Evolutionary conservation across 2,888 invertebrate species (phyloP), one percentile per base, ranked within the genome.

Genomic region (Hydrotaea diabolus): DNA sequence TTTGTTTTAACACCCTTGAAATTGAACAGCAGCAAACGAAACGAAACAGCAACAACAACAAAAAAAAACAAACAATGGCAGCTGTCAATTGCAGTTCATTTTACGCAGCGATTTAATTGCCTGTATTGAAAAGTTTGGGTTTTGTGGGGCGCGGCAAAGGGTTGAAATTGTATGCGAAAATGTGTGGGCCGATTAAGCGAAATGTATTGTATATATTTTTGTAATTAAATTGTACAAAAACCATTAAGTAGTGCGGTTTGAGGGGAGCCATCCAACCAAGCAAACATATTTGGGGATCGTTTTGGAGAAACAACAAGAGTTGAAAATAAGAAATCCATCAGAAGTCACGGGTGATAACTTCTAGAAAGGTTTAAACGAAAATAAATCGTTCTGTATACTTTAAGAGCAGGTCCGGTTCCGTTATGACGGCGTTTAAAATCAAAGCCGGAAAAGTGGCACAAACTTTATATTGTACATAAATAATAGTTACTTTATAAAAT

Each of bases 41-140:
- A n/a, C n/a, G n/a, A n/a, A n/a, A n/a, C n/a, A n/a, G n/a, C n/a
- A n/a, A 66, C 66, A 19, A 43, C 66, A 66, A 43, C 23, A n/a
- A 59, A 23, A 3, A 36, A 11, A n/a, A 15, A n/a, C 26, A 71
- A 59, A 71, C 59, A 72, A 64, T 72, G 75, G 64, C 77, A 75
- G 80, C 83, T 84, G 83, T 75, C 83, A 80, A 46, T 80, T 49
- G 46, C 83, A 80, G 0, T 26, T 59, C 13, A 69, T 71, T 77
- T 75, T 23, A 49, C 23, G 31, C 66, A 8, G 53, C 26, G 36
- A 64, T 74, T 71, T 77, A 77, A 83, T 77, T 78, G 74, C 36
- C 82, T 78, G 21, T 64, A 66, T 79, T 71, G 31, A 46, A 23
- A 39, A 76, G 3, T 73, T 66, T 73, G 17, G 46, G 46, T 17